Evolutionary conservation across 2,888 invertebrate species (phyloP), one percentile per base, ranked within the genome.

Genomic region (Charanyca ferruginea): DNA sequence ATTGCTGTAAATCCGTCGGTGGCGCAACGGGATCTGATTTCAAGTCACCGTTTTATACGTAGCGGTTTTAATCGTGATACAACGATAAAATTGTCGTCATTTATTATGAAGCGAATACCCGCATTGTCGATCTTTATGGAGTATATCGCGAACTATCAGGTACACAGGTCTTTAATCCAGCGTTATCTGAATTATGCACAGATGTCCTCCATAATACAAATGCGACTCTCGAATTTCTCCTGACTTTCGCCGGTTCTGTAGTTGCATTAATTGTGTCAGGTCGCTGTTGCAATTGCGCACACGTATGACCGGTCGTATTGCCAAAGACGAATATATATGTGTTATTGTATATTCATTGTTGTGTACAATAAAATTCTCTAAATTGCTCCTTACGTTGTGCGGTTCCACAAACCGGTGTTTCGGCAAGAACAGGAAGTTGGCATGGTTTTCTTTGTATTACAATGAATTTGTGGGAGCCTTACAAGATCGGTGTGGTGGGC

Each of bases 171-270:
- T 75, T 72, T 55, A 58, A 71, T 64, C 71, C 68, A 65, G 64
- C 54, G 55, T 69, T 69, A 74, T 80, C 79, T 69, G 65, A 73
- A 70, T 79, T 71, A 69, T 61, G 57, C 64, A 62, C 75, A 73
- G 53, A 71, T 71, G 64, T 77, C 76, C 75, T 68, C 66, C 62
- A 70, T 76, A 73, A 73, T 53, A 78, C 71, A 76, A 73, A 77
- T 77, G 60, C 67, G 71, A 76, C 79, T 84, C 83, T 89, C 87
- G 81, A 90, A 89, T 91, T 91, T 91, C 91, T 87, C 89, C 86
- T 76, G 81, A 85, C 89, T 90, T 90, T 91, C 91, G 87, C 89
- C 83, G 82, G 80, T 80, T 79, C 68, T 84, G 81, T 84, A 83
- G 77, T 81, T 72, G 80, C 74, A 76, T 85, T 83, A 84, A 85